Percentiles rank a stretch among this genome's conserved stretches.
phyloP scores from a whole-genome alignment of 2,113 vertebrate species.

The Hemibagrus wyckioides region DNA sequence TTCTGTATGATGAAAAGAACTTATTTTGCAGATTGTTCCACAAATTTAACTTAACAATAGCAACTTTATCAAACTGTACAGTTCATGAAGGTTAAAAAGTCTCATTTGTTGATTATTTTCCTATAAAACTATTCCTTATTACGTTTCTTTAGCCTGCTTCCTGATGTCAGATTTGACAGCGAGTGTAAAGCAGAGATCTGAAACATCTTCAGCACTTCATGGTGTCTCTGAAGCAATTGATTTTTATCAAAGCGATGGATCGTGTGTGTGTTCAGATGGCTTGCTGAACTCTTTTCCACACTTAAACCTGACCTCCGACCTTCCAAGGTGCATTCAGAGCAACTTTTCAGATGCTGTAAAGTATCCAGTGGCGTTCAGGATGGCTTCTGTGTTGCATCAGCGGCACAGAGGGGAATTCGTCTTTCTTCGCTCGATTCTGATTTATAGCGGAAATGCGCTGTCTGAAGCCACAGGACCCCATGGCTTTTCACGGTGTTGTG shows the following conservation, averaged over 20 bases:
- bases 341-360: slow-evolving; percentile 46
- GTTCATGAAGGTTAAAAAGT: not conserved
- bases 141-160: not conserved
- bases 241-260: not conserved
- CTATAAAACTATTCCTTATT: not conserved
- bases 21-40: not conserved
- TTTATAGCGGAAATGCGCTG: slow-evolving; percentile 43
- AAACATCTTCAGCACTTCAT: slow-evolving; percentile 3
- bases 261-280: not conserved
- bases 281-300: slow-evolving; percentile 34
- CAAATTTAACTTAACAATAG: not conserved
- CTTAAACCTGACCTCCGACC: not conserved
- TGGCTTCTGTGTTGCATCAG: slow-evolving; percentile 54
- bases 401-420: slow-evolving; percentile 25
- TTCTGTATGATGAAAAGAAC: not conserved
- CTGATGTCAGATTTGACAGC: slow-evolving; percentile 11
- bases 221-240: not conserved
- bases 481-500: slow-evolving; percentile 44
- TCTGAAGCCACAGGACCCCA: slow-evolving; percentile 19
- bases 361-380: slow-evolving; percentile 53
- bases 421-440: slow-evolving; percentile 34
- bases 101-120: not conserved
- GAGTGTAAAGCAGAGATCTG: slow-evolving; percentile 10
- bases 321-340: slow-evolving; percentile 1
- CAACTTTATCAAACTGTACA: not conserved